A percentile compares a stretch with the other conserved stretches of the same genome.
phyloP scores from a whole-genome alignment of 2,797 vertebrate species.

The Falco rusticolus region DNA sequence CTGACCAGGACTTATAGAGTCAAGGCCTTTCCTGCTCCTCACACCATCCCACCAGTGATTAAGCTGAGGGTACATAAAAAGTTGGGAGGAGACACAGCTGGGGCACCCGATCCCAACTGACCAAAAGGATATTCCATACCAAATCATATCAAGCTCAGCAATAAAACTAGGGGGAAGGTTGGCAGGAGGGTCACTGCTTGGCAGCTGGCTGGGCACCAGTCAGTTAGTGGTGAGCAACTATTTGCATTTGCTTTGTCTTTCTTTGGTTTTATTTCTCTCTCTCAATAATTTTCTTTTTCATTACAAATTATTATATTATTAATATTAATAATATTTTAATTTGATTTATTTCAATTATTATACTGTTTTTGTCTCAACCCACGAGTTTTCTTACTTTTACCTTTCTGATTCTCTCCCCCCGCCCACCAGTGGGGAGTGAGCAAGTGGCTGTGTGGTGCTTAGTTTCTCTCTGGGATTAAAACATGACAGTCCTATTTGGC shows the following conservation, averaged over 20 bases:
- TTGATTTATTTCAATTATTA: neutral
- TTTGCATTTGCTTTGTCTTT: neutral
- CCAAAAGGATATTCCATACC: neutral
- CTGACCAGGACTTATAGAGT: no score
- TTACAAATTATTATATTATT: neutral
- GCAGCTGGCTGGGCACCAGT: no score
- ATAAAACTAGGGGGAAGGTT: neutral
- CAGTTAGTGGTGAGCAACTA: neutral
- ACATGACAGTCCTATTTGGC: neutral
- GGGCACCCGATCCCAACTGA: neutral
- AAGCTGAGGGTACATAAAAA: no score
- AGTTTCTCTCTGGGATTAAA: neutral
- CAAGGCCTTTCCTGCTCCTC: no score
- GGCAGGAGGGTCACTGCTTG: neutral
- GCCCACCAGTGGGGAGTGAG: neutral
- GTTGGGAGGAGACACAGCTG: no score
- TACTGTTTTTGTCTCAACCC: neutral
- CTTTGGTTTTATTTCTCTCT: neutral
- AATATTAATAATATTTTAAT: no score
- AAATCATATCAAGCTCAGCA: neutral
- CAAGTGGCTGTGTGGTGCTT: neutral
- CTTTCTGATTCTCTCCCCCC: no score
- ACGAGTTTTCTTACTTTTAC: no score
- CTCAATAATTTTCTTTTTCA: neutral
- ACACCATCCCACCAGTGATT: no score